phyloP scores from a whole-genome alignment of 2,797 vertebrate species.

The Etheostoma perlongum region DNA sequence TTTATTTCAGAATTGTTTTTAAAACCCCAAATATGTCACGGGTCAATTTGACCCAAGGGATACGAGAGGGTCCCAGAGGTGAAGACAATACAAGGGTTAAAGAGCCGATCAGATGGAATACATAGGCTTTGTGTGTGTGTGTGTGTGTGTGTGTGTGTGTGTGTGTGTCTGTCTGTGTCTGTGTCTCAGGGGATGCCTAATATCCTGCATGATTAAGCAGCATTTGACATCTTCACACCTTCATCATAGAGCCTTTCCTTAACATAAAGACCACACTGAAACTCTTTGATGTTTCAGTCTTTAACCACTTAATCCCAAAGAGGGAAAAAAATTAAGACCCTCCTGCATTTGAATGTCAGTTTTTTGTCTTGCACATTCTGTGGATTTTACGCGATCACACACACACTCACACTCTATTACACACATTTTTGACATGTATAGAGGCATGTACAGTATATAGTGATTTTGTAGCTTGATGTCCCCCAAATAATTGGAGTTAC shows the following conservation, averaged over 20 bases:
- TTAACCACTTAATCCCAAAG: conserved; percentile 83
- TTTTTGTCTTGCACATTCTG: conserved; percentile 23
- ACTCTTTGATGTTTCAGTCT: conserved; percentile 81
- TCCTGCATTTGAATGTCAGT: conserved; percentile 66
- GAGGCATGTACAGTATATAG: not conserved
- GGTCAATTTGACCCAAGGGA: no score
- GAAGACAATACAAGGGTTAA: no score
- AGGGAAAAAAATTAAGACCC: conserved; percentile 66
- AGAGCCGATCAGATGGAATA: no score
- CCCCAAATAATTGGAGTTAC: not conserved
- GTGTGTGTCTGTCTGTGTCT: conserved; percentile 28
- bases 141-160: conserved; percentile 34
- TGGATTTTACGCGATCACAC: not conserved
- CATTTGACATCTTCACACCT: conserved; percentile 75
- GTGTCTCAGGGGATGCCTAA: conserved; percentile 57
- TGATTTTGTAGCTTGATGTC: not conserved
- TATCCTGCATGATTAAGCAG: conserved; percentile 66
- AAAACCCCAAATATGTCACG: no score
- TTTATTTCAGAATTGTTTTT: no score
- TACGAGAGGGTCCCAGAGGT: no score
- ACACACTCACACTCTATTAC: not conserved
- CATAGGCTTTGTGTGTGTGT: conserved; percentile 24
- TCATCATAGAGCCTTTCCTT: conserved; percentile 63
- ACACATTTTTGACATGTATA: not conserved
- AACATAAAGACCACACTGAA: conserved; percentile 67